Conservation (phyloP, 2,797 vertebrate species). For the Acrocephalus scirpaceus region DNA sequence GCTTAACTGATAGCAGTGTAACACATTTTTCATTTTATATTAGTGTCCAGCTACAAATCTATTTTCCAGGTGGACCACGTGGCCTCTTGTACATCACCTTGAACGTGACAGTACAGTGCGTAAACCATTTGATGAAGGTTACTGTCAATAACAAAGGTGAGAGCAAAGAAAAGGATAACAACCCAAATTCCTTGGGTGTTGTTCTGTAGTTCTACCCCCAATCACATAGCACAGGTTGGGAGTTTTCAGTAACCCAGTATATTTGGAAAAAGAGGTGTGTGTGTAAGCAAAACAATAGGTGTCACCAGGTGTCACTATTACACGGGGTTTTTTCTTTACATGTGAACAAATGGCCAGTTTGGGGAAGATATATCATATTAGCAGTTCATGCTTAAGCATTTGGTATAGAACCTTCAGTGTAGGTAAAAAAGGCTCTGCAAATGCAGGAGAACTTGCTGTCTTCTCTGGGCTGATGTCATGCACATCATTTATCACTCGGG, state of each 20-base stretch:
- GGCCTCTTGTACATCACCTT: background rate
- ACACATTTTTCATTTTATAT: background rate
- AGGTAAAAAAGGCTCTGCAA: background rate
- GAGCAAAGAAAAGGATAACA: background rate
- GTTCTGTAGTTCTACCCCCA: background rate
- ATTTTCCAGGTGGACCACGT: background rate
- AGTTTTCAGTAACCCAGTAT: background rate
- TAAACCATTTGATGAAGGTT: background rate
- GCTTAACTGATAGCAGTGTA: background rate
- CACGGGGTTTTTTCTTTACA: background rate
- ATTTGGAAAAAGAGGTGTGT: background rate
- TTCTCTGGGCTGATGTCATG: background rate
- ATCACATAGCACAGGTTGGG: background rate
- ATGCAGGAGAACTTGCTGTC: background rate
- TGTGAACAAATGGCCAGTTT: constrained; percentile 24
- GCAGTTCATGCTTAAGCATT: background rate
- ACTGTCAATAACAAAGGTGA: background rate
- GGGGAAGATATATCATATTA: background rate
- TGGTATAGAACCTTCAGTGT: background rate
- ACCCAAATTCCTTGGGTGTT: background rate
- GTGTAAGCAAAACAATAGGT: constrained; percentile 5
- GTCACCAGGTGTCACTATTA: constrained; percentile 68
- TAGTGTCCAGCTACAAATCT: background rate
- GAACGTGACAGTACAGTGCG: fast-evolving
- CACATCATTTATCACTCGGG: background rate